Evolutionary conservation across 2,888 invertebrate genomes (phyloP), one percentile per base, ranked within the genome.

Genomic region (Lobophora halterata): DNA sequence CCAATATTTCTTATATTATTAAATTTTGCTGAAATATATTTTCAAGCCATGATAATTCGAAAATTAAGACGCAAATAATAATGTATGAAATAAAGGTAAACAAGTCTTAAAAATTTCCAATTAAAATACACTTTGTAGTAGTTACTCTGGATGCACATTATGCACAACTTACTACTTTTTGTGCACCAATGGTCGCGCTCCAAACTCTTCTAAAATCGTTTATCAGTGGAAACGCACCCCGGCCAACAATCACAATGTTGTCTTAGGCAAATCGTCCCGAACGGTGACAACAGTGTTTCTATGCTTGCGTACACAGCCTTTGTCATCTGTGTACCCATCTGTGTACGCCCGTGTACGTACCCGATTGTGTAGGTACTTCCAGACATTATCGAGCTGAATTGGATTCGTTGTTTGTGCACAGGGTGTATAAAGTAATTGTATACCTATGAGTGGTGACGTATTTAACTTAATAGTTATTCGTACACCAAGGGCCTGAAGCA

Each of bases 251-350:
- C 56, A 51, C 50, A 41, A 48, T 71, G 70, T 74, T 72, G 71
- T 74, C 71, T 65, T 66, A 74, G 66, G 67, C 63, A 74, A 75
- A 74, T 75, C 66, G 68, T 61, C 60, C 60, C 53, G 58, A 60
- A 63, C 61, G 57, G 39, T 41, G 61, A 67, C 69, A 68, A 49
- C 59, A 59, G 56, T 66, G 46, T 39, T 30, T 46, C 49, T 47
- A 31, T 47, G 53, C 53, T 57, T 47, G 38, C 40, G 31, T 29
- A 38, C 50, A 52, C 48, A 29, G 36, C 37, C 30, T 39, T 44
- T 42, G 32, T 30, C 25, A 30, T 39, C 8, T 28, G 17, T 34
- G 34, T 40, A 29, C 29, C 20, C 30, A 37, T 36, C 8, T 37
- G 27, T 31, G 38, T 32, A 38, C 38, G 24, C 19, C 25, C 23